Conservation (phyloP, 2,113 vertebrate genomes). For the Orientallactaga bullata region DNA sequence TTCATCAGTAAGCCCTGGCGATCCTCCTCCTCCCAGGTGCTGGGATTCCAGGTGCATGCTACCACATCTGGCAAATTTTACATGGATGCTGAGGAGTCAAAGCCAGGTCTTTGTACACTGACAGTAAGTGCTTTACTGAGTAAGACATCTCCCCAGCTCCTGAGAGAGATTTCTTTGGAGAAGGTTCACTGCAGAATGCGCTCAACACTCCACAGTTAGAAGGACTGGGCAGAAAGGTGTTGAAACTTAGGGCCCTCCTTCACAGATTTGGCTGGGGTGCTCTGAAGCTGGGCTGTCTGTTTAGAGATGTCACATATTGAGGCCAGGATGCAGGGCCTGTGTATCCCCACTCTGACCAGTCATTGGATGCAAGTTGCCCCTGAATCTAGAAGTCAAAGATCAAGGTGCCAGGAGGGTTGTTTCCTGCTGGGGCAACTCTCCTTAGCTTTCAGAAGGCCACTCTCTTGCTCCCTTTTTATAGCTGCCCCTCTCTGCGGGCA, state of each 20-base stretch:
- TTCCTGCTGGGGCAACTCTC: not conserved
- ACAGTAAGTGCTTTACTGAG: too few species aligned
- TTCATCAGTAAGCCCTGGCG: too few species aligned
- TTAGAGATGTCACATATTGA: not conserved
- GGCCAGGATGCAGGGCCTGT: not conserved
- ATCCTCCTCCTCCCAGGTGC: too few species aligned
- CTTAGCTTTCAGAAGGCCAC: not conserved
- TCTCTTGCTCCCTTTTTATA: not conserved
- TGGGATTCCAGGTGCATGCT: too few species aligned
- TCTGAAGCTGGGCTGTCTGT: not conserved
- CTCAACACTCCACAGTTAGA: not conserved
- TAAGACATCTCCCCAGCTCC: too few species aligned
- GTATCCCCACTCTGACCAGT: not conserved
- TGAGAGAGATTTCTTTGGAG: not conserved
- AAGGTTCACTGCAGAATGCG: not conserved
- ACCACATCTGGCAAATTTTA: too few species aligned
- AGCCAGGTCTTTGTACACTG: too few species aligned
- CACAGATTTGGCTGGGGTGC: not conserved
- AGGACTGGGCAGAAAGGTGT: not conserved
- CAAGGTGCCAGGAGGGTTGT: not conserved
- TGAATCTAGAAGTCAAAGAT: not conserved
- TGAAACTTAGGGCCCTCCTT: not conserved
- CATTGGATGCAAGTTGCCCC: not conserved
- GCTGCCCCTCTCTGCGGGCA: too few species aligned
- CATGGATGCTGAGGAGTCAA: too few species aligned